Percentiles rank a stretch among this genome's conserved stretches.
These are phyloP conservation scores for Chymomyza caudatula DNA, from an alignment of 2,888 invertebrate genomes.

Conservation along the genomic window DNA sequence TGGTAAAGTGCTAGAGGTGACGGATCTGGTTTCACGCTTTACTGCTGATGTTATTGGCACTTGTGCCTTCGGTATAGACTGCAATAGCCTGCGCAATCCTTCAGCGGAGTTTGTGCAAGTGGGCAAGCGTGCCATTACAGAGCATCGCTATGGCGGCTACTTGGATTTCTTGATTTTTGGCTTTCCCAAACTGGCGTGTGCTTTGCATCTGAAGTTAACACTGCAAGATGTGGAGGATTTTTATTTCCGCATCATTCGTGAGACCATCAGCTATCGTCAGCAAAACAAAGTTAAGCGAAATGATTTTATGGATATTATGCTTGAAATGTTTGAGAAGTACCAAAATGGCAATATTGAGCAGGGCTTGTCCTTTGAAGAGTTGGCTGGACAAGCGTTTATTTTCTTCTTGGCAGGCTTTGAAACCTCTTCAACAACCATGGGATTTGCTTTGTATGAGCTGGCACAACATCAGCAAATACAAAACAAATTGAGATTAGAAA, in stretches of 20 bases:
- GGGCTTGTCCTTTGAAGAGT: conserved; percentile 45
- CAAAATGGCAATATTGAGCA: conserved; percentile 79
- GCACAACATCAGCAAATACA: conserved; percentile 50
- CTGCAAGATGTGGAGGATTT: conserved; percentile 68
- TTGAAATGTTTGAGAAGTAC: conserved; percentile 79
- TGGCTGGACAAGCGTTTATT: conserved; percentile 56
- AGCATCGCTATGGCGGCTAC: conserved; percentile 33
- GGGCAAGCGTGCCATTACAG: conserved; percentile 48
- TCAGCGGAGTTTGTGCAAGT: conserved; percentile 65
- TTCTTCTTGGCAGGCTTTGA: conserved; percentile 80
- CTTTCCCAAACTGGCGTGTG: conserved; percentile 38
- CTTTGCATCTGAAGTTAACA: conserved; percentile 26
- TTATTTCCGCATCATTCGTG: conserved; percentile 62
- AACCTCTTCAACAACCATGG: conserved; percentile 81
- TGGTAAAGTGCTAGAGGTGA: conserved; percentile 68
- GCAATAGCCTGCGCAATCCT: conserved; percentile 74
- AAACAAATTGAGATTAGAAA: conserved; percentile 41
- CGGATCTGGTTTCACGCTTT: conserved; percentile 74
- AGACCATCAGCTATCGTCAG: conserved; percentile 21
- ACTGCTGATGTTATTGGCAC: conserved; percentile 79
- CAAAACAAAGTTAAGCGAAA: conserved; percentile 76
- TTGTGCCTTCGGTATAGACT: conserved; percentile 77
- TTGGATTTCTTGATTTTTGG: conserved; percentile 26
- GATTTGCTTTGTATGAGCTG: conserved; percentile 75
- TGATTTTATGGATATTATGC: conserved; percentile 80